Evolutionary conservation across 2,888 invertebrate genomes (phyloP).

Genomic region (Corythucha ciliata): DNA sequence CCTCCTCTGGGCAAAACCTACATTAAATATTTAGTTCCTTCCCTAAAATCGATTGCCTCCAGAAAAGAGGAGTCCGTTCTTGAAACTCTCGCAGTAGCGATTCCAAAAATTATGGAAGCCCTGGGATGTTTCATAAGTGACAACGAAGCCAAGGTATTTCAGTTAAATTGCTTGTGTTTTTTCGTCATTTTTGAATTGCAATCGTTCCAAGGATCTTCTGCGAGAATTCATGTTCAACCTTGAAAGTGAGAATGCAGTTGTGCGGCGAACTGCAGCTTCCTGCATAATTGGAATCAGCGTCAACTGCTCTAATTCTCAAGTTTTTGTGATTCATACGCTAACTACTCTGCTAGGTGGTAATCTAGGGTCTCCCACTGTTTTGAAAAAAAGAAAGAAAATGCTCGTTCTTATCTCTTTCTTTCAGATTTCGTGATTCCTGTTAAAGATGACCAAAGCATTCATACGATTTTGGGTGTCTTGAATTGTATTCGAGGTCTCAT

Average conservation of each 20-base stretch:
- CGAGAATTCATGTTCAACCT: slow-evolving; percentile 59
- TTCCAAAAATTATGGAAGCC: slow-evolving; percentile 55
- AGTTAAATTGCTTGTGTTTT: no score
- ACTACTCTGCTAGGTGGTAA: slow-evolving; percentile 50
- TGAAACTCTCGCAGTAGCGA: slow-evolving; percentile 55
- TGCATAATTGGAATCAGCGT: slow-evolving; percentile 72
- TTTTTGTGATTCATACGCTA: slow-evolving; percentile 59
- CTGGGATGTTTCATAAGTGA: slow-evolving; percentile 62
- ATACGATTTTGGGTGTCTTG: slow-evolving; percentile 50
- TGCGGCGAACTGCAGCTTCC: slow-evolving; percentile 70
- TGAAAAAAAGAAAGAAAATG: neutral
- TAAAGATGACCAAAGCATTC: slow-evolving; percentile 44
- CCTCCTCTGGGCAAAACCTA: slow-evolving; percentile 71
- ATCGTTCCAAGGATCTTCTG: slow-evolving; percentile 43
- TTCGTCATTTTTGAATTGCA: neutral
- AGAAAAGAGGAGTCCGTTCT: slow-evolving; percentile 62
- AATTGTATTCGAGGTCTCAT: slow-evolving; percentile 51
- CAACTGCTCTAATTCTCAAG: slow-evolving; percentile 59
- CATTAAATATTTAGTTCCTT: slow-evolving; percentile 63
- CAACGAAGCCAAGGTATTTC: slow-evolving; percentile 61
- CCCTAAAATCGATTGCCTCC: slow-evolving; percentile 58
- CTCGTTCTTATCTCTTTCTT: slow-evolving; percentile 20
- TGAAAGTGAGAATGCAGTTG: slow-evolving; percentile 51
- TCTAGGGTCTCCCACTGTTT: neutral
- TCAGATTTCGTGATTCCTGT: slow-evolving; percentile 51